These are phyloP conservation scores for Tinamus major DNA, from an alignment of 2,797 vertebrate species.

Conservation along the genomic window DNA sequence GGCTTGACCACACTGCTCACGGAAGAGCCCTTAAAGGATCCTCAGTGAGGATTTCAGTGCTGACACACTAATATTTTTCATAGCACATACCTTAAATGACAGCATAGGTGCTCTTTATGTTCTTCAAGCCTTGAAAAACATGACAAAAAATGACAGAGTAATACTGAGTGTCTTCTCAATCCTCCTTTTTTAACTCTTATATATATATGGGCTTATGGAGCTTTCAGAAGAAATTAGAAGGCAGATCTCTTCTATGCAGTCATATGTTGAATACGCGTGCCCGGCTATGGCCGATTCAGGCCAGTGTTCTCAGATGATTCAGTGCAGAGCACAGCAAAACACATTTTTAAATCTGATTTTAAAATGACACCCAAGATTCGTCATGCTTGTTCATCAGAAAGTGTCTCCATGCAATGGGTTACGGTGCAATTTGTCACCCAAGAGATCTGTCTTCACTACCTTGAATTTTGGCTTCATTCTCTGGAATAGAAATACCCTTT, in stretches of 20 bases:
- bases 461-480: not conserved
- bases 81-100: not conserved
- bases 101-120: not conserved
- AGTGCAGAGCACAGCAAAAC: not conserved
- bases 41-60: not conserved
- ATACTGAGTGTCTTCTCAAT: not conserved
- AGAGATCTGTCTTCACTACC: not conserved
- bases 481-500: not conserved
- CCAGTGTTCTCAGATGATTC: accelerated
- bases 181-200: not conserved
- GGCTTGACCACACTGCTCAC: not conserved
- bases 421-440: not conserved
- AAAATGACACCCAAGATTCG: not conserved
- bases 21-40: not conserved
- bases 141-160: not conserved
- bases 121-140: not conserved
- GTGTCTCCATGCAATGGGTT: not conserved
- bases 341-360: not conserved
- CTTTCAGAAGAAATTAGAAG: not conserved
- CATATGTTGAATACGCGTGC: not conserved
- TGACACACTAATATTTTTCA: not conserved
- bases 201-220: not conserved
- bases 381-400: not conserved
- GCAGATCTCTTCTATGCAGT: not conserved
- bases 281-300: not conserved